Evolutionary conservation across 2,113 vertebrate species (phyloP), one percentile per base, ranked within the genome.

Genomic region (Scomber scombrus): DNA sequence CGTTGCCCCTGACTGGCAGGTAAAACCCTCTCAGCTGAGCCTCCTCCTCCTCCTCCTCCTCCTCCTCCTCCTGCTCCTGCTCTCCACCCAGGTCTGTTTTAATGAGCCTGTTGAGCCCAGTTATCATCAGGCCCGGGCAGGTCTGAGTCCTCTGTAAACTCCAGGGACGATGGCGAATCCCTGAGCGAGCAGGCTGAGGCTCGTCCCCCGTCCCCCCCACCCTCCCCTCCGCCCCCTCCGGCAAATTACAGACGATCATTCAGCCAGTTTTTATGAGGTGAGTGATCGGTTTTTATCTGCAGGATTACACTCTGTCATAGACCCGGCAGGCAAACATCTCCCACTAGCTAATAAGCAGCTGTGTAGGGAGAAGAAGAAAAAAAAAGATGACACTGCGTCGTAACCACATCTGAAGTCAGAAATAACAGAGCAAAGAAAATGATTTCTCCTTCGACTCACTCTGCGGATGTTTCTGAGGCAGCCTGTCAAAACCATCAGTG

Each of bases 321-420:
- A 29, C 52, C 67, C 56, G 0, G n/a, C 47, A 62, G 67, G 57
- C 60, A 46, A 63, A 80, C 51, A 60, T 58, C 68, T 57, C 72
- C 55, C 57, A 47, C 70, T 19, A 71, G 68, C 62, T 84, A 77
- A 84, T 75, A 74, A 83, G 84, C 64, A 71, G 65, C 66, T 81
- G 73, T 31, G 73, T 19, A 11, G 47, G 19, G 6, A 9, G 34
- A 2, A 2, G 45, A 18, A 13, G 23, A 23, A 43, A 9, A 46
- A 52, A 47, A 49, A 61, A 45, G 43, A 69, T 4, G 43, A 79
- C 45, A 70, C 51, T 61, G 47, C 50, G 69, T 4, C 1, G 4
- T 71, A 68, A 85, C 85, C 85, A 83, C 88, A 81, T 89, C 61
- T 89, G 3, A 85, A 75, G 77, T 56, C 65, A 23, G 62, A 69